Percentiles rank a stretch among this genome's conserved stretches.
These are phyloP conservation scores for Acomys russatus DNA, from an alignment of 2,797 vertebrate species.

Conservation along the genomic window DNA sequence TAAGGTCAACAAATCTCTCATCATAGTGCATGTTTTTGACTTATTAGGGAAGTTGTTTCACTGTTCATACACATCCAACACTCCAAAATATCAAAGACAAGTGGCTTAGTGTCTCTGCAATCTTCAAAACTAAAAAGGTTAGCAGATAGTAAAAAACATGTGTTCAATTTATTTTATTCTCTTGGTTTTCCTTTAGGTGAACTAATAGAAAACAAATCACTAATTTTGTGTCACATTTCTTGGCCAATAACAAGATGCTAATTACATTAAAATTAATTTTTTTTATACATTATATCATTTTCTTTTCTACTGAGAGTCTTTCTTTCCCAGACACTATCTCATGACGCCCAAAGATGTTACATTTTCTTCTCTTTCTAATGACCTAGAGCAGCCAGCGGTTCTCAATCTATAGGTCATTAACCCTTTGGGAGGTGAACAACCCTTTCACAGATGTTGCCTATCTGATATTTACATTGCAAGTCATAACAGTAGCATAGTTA, in stretches of 20 bases:
- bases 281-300: slow-evolving; percentile 18
- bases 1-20: slow-evolving; percentile 67
- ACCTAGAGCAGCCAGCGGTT: not conserved
- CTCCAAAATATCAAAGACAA: slow-evolving; percentile 20
- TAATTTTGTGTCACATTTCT: slow-evolving; percentile 44
- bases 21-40: slow-evolving; percentile 73
- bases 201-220: slow-evolving; percentile 50
- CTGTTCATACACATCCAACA: slow-evolving; percentile 26
- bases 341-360: not conserved
- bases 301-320: slow-evolving; percentile 37
- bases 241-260: not conserved
- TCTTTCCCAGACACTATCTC: not conserved
- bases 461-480: not conserved
- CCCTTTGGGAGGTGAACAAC: no score
- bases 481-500: not conserved
- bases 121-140: slow-evolving; percentile 44
- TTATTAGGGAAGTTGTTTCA: slow-evolving; percentile 12
- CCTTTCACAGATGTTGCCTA: not conserved
- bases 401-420: not conserved
- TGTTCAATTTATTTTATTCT: slow-evolving; percentile 15
- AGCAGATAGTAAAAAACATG: not conserved
- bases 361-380: not conserved
- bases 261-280: slow-evolving; percentile 55
- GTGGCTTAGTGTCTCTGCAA: slow-evolving; percentile 22
- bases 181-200: slow-evolving; percentile 10